These are phyloP conservation scores for Hydrotaea diabolus DNA, from an alignment of 2,888 invertebrate species.

Conservation along the genomic window DNA sequence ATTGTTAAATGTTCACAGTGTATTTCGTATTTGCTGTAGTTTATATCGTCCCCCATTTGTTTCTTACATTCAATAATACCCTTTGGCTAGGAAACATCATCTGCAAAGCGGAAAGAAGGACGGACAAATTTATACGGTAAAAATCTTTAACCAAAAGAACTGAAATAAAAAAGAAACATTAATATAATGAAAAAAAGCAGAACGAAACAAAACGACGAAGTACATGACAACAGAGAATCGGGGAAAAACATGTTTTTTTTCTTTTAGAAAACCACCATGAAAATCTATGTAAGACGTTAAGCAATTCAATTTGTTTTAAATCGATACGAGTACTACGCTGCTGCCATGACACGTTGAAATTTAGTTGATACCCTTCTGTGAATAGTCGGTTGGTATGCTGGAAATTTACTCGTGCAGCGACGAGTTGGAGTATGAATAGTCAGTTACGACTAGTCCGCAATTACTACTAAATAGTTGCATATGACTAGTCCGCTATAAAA, in stretches of 20 bases:
- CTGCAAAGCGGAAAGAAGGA: conserved; percentile 15
- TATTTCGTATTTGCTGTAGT: neutral
- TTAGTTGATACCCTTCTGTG: too few relatives aligned
- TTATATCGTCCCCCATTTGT: neutral
- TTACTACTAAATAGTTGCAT: too few relatives aligned
- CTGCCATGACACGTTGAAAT: neutral
- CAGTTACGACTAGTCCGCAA: too few relatives aligned
- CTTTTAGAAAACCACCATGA: conserved; percentile 44
- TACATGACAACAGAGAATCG: neutral
- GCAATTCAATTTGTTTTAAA: conserved; percentile 66
- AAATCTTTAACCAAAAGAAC: conserved; percentile 44
- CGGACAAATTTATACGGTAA: conserved; percentile 24
- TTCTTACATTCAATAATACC: neutral
- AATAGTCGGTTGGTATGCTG: too few relatives aligned
- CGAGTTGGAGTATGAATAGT: too few relatives aligned
- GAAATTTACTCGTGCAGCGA: too few relatives aligned
- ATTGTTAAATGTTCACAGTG: conserved; percentile 38
- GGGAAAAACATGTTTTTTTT: conserved; percentile 37
- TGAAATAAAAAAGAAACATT: conserved; percentile 57
- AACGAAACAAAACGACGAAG: conserved; percentile 25
- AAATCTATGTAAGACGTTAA: conserved; percentile 49
- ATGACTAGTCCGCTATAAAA: too few relatives aligned
- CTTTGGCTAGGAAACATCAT: conserved; percentile 35
- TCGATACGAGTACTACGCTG: conserved; percentile 63
- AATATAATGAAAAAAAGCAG: conserved; percentile 65